Percentiles rank a stretch among this genome's conserved stretches.
Conservation (phyloP, 2,113 vertebrate species). For the Dunckerocampus dactyliophorus region DNA sequence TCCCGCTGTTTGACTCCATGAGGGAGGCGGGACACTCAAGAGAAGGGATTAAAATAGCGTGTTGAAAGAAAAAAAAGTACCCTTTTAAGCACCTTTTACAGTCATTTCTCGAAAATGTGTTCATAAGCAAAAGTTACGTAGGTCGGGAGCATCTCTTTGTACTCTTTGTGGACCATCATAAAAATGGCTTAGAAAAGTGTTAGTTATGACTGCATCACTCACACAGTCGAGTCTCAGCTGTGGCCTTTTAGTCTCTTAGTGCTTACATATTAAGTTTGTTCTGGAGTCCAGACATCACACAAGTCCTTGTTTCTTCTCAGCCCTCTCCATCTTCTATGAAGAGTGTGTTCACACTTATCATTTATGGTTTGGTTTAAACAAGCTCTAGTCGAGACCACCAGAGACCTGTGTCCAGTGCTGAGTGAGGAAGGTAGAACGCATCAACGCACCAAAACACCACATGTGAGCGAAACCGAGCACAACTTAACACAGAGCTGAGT, state of each 20-base stretch:
- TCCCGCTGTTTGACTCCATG: conserved; percentile 19
- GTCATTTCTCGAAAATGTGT: conserved; percentile 14
- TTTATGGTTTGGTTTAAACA: too few relatives aligned
- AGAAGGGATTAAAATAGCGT: not conserved
- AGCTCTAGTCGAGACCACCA: too few relatives aligned
- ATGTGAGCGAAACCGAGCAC: too few relatives aligned
- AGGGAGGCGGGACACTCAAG: conserved; percentile 21
- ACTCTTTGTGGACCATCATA: conserved; percentile 38
- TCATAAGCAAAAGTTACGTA: conserved; percentile 1
- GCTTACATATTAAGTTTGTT: conserved; percentile 23
- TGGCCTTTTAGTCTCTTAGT: conserved; percentile 33
- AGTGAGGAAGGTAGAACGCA: too few relatives aligned
- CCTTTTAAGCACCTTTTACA: conserved; percentile 14
- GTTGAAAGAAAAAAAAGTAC: conserved; percentile 10
- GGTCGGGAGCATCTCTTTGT: conserved; percentile 8
- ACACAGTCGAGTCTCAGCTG: conserved; percentile 22
- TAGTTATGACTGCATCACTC: conserved; percentile 50
- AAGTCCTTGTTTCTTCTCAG: not conserved
- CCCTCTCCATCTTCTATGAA: too few relatives aligned
- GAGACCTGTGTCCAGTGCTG: too few relatives aligned
- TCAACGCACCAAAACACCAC: too few relatives aligned
- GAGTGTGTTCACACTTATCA: too few relatives aligned
- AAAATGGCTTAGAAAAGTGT: conserved; percentile 63
- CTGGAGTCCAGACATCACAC: not conserved
- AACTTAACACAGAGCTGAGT: too few relatives aligned